phyloP scores from a whole-genome alignment of 2,113 vertebrate species.

The Chamaetylas fuelleborni region DNA sequence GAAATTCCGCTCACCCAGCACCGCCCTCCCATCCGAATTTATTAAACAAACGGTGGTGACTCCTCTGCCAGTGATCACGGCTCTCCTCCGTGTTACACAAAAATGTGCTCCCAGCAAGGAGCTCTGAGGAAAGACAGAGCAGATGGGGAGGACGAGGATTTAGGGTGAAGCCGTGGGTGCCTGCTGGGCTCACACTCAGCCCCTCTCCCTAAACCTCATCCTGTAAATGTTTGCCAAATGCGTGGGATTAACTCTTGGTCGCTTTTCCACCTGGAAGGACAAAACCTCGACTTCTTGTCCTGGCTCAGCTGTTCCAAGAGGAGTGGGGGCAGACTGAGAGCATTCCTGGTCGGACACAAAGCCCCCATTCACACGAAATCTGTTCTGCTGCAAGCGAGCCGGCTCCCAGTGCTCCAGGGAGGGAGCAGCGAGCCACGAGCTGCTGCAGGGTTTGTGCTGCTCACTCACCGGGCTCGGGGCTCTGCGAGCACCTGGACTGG shows the following conservation, averaged over 20 bases:
- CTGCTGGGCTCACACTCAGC: neutral
- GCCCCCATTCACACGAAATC: neutral
- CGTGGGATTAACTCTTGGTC: neutral
- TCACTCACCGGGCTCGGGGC: neutral
- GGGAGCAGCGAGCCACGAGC: neutral
- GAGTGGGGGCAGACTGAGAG: neutral
- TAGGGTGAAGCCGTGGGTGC: fast-evolving
- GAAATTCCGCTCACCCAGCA: neutral
- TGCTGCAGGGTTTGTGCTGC: neutral
- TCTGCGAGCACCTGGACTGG: neutral
- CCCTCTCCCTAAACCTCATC: neutral
- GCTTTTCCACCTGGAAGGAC: neutral
- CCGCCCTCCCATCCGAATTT: neutral
- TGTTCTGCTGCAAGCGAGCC: neutral
- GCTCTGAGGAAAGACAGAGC: neutral
- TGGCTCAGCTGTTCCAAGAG: neutral
- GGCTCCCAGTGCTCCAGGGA: no score
- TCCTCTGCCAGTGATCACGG: neutral
- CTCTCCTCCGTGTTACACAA: neutral
- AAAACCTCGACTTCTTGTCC: neutral
- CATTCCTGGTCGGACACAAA: neutral
- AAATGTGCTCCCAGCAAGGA: neutral
- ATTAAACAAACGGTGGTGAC: neutral
- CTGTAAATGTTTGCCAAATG: neutral
- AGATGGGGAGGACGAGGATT: neutral